phyloP scores from a whole-genome alignment of 2,888 invertebrate genomes.

The Athetis lepigone region DNA sequence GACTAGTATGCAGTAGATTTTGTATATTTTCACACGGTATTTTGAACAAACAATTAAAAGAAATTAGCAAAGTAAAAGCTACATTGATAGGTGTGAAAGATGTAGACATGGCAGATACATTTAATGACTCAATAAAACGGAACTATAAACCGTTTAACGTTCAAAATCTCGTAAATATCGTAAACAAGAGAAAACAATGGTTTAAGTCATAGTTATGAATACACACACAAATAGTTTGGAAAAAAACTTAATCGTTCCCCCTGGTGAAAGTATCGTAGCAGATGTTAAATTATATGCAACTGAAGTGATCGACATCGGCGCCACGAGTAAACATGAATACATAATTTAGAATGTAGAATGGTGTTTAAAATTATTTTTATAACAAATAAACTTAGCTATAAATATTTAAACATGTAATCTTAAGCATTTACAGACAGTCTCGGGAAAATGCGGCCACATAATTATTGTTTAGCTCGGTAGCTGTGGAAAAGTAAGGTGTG shows the following conservation, averaged over 20 bases:
- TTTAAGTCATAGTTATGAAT: slow-evolving; percentile 22
- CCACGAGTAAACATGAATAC: slow-evolving; percentile 23
- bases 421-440: slow-evolving; percentile 23
- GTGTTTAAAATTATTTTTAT: neutral
- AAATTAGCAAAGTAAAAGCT: slow-evolving; percentile 18
- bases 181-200: slow-evolving; percentile 48
- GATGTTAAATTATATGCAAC: slow-evolving; percentile 19
- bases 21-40: neutral
- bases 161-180: slow-evolving; percentile 29
- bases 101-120: slow-evolving; percentile 1
- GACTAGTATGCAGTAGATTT: neutral
- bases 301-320: slow-evolving; percentile 3
- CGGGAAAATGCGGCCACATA: slow-evolving; percentile 26
- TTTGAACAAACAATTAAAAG: slow-evolving; percentile 9
- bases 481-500: slow-evolving; percentile 23
- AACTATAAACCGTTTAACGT: slow-evolving; percentile 33
- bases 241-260: slow-evolving; percentile 32
- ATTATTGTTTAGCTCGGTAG: slow-evolving; percentile 43
- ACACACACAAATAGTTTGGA: slow-evolving; percentile 24
- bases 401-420: slow-evolving; percentile 1
- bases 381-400: neutral
- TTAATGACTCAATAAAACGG: slow-evolving; percentile 38
- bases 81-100: slow-evolving; percentile 11
- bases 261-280: slow-evolving; percentile 51
- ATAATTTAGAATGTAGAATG: slow-evolving; percentile 16